Conservation (phyloP, 1,140 invertebrate species). For the Akabosia matsudoensis region DNA sequence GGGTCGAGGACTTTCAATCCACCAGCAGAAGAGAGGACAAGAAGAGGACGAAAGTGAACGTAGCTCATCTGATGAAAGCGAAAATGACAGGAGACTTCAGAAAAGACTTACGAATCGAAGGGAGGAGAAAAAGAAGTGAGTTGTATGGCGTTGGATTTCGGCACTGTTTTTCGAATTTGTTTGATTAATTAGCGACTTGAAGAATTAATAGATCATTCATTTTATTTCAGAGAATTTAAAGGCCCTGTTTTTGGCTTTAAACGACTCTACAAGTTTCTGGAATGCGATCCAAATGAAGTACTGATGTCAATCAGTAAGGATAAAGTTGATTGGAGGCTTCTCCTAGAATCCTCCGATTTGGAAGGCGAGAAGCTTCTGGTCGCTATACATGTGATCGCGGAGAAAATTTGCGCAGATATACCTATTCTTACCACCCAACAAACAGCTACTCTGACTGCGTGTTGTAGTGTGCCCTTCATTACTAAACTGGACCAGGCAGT, state of each 20-base stretch:
- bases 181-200: too few species aligned
- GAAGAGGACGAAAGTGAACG: not conserved
- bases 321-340: constrained; percentile 19
- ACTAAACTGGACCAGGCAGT: not conserved
- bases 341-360: constrained; percentile 23
- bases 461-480: not conserved
- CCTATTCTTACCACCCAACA: not conserved
- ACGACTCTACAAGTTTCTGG: constrained; percentile 29
- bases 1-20: not conserved
- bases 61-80: too few species aligned
- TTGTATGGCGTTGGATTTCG: not conserved
- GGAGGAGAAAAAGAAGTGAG: not conserved
- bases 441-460: not conserved
- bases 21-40: not conserved
- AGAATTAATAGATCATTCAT: not conserved
- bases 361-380: not conserved
- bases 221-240: not conserved
- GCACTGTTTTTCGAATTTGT: not conserved
- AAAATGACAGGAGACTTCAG: not conserved
- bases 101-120: not conserved
- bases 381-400: not conserved
- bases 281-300: constrained; percentile 12
- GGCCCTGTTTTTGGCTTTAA: constrained; percentile 41
- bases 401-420: not conserved
- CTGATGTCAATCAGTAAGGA: constrained; percentile 26